phyloP scores from a whole-genome alignment of 2,888 invertebrate genomes.

The Sisyra nigra region DNA sequence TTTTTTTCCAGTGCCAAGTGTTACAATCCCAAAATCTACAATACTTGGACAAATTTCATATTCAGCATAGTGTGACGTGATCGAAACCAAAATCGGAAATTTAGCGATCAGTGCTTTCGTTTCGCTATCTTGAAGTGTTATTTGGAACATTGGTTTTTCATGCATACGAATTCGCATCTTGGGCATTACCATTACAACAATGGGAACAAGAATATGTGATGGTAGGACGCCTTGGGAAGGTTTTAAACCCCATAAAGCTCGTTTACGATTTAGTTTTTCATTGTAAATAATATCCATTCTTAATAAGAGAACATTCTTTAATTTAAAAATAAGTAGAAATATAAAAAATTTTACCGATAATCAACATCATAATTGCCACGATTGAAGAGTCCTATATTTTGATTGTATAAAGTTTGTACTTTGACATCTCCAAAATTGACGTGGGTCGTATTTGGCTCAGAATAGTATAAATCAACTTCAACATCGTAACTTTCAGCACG shows the following conservation, averaged over 20 bases:
- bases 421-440: conserved; percentile 40
- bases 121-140: conserved; percentile 16
- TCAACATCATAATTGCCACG: conserved; percentile 38
- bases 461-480: conserved; percentile 33
- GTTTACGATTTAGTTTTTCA: neutral
- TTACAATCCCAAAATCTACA: conserved; percentile 40
- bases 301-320: neutral
- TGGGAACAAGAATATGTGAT: conserved; percentile 13
- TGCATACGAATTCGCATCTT: conserved; percentile 16
- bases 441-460: conserved; percentile 27
- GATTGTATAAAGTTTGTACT: conserved; percentile 31
- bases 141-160: conserved; percentile 16
- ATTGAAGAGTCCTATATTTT: conserved; percentile 35
- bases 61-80: conserved; percentile 15
- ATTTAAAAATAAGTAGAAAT: neutral
- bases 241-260: conserved; percentile 10
- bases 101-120: conserved; percentile 16
- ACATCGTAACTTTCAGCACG: conserved; percentile 44
- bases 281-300: neutral
- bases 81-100: conserved; percentile 19
- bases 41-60: conserved; percentile 40
- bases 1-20: conserved; percentile 32
- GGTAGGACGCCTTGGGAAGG: conserved; percentile 17
- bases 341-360: conserved; percentile 27
- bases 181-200: conserved; percentile 16